Conservation (phyloP, 2,797 vertebrate genomes). For the Potorous gilbertii region DNA sequence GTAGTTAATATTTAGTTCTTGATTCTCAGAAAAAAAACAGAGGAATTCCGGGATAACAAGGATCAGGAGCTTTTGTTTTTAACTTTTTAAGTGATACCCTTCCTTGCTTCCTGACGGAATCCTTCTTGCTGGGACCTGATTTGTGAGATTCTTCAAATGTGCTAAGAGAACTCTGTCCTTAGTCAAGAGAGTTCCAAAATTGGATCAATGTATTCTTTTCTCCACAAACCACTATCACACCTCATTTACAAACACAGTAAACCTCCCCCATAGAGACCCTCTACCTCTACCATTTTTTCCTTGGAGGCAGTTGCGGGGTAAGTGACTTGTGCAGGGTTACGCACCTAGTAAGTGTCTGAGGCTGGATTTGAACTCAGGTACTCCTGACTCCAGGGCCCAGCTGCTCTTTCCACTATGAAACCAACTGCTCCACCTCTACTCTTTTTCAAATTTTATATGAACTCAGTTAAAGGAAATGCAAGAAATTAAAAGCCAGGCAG, state of each 20-base stretch:
- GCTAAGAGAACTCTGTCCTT: slow-evolving; percentile 32
- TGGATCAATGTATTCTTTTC: slow-evolving; percentile 45
- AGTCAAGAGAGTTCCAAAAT: slow-evolving; percentile 23
- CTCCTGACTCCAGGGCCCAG: background rate
- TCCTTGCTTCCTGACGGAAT: background rate
- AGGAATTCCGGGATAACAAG: slow-evolving; percentile 29
- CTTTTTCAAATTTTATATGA: slow-evolving; percentile 27
- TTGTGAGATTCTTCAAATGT: slow-evolving; percentile 28
- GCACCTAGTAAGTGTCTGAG: background rate
- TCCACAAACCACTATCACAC: background rate
- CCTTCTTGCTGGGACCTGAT: background rate
- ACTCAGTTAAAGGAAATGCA: slow-evolving; percentile 2
- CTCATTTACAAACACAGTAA: background rate
- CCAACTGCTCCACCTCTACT: background rate
- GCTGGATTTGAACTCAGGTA: background rate
- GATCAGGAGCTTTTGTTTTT: background rate
- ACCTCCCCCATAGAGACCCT: background rate
- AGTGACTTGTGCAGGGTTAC: background rate
- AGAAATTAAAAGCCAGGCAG: slow-evolving; percentile 32
- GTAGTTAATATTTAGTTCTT: slow-evolving; percentile 21
- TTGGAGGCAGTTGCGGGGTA: background rate
- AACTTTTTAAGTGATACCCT: background rate
- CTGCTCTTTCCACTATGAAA: background rate
- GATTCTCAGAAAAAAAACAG: slow-evolving; percentile 19
- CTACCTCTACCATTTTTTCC: background rate